Evolutionary conservation across 2,113 vertebrate species (phyloP), one percentile per base, ranked within the genome.

Genomic region (Corynorhinus townsendii): DNA sequence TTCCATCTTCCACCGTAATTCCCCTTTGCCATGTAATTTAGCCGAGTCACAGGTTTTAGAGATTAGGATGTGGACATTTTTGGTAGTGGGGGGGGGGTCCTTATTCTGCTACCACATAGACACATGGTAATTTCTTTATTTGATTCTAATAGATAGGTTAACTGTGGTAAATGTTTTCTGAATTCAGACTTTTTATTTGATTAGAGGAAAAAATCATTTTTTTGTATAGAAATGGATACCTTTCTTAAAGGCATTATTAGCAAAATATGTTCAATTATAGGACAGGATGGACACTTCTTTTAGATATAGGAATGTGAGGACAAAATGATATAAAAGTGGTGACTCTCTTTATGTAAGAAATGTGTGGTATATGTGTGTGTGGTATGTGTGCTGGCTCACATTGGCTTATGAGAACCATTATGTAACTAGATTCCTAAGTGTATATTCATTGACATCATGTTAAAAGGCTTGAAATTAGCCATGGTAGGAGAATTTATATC

Each of bases 121-220:
- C 40, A 94, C 73, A 12, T 68, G 49, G 20, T 11, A 82, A 54
- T 86, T 96, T 95, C 88, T 77, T 89, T 64, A 75, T 85, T 72
- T 47, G 14, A 71, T 35, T 33, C 24, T 17, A 79, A 90, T 11
- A 40, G 59, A 77, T 11, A 89, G 6, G 16, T 85, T 91, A 91
- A 38, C 15, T 77, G 26, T 49, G 72, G 95, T 86, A 2, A 71
- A 5, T 10, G 89, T 52, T 64, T 93, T 88, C 47, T 90, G 33
- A 35, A 93, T 73, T 82, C 75, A 94, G 56, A 71, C 17, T n/a
- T 93, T 91, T 89, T 69, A 52, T 87, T 80, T 73, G 69, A 59
- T 79, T 83, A 62, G 43, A 12, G 49, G n/a, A 73, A 81, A 62
- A 54, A 59, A 86, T 77, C 14, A 0, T n/a, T 7, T 15, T 71